Evolutionary conservation across 1,140 invertebrate species (phyloP), one percentile per base, ranked within the genome.

Genomic region (Hyposmocoma kahamanoa): DNA sequence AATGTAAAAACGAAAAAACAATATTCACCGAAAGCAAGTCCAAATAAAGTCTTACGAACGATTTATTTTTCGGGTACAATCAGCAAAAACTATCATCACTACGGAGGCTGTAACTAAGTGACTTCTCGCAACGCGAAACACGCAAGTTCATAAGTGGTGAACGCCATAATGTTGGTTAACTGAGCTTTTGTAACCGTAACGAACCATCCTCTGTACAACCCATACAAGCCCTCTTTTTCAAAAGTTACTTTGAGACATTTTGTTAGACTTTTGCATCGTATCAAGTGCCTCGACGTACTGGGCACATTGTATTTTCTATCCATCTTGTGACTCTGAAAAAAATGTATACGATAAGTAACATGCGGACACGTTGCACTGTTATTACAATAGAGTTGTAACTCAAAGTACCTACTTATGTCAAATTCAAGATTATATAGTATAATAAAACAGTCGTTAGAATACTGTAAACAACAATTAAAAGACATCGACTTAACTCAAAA

Each of bases 111-210:
- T n/a, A n/a, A n/a, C n/a, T n/a, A n/a, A n/a, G n/a, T n/a, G n/a
- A n/a, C n/a, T 17, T 80, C 65, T 32, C 70, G 68, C 21, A 80
- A 52, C 0, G 58, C 42, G 45, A 60, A 73, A 46, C 80, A 82
- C 1, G 67, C 34, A 5, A 79, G 52, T 54, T 84, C 81, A 32
- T 84, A 84, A 1, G 76, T 67, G 0, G 76, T 79, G 47, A 82
- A 84, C 0, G 73, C 69, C 1, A 77, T 45, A 0, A 82, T 47
- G 43, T 68, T 78, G 2, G 67, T 67, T 3, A 75, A 11, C 22
- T 79, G 73, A 0, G 81, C 70, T 38, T 79, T 84, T 28, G 56
- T 62, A 5, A 81, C 53, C 0, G 78, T 79, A 6, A 84, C 59
- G 5, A 50, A 42, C 55, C 69, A 70, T 0, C 78, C 81, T 22